Conservation (phyloP, 2,888 invertebrate species). For the Lasius platythorax region DNA sequence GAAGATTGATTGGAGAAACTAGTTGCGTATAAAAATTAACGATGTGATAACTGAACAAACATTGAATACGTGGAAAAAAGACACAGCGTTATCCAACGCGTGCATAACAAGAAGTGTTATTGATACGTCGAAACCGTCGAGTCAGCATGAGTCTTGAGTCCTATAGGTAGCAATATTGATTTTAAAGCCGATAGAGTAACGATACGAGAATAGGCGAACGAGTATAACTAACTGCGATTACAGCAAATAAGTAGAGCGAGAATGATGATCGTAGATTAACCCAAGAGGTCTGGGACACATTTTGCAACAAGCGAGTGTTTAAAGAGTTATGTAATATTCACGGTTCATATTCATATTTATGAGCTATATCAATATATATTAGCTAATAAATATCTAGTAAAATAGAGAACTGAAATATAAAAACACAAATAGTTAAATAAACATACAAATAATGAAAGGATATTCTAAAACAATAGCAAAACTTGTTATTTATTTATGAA, state of each 20-base stretch:
- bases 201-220: slow-evolving; percentile 45
- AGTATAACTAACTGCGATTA: slow-evolving; percentile 40
- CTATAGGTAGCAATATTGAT: slow-evolving; percentile 47
- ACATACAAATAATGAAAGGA: neutral
- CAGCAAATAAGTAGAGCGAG: slow-evolving; percentile 40
- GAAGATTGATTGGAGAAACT: neutral
- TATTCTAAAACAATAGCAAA: neutral
- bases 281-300: slow-evolving; percentile 13
- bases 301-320: slow-evolving; percentile 24
- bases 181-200: slow-evolving; percentile 50
- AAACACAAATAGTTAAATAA: neutral
- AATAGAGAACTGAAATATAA: neutral
- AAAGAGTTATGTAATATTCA: neutral
- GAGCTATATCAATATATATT: too few species aligned
- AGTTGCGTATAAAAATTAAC: slow-evolving; percentile 6
- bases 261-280: slow-evolving; percentile 24
- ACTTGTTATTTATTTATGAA: neutral
- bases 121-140: slow-evolving; percentile 41
- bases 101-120: slow-evolving; percentile 48
- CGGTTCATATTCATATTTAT: too few species aligned
- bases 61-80: neutral
- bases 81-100: slow-evolving; percentile 19
- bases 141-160: slow-evolving; percentile 53
- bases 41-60: slow-evolving; percentile 18
- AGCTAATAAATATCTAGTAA: neutral